These are phyloP conservation scores for Lepidostoma basale DNA, from an alignment of 1,140 invertebrate genomes.

Conservation along the genomic window DNA sequence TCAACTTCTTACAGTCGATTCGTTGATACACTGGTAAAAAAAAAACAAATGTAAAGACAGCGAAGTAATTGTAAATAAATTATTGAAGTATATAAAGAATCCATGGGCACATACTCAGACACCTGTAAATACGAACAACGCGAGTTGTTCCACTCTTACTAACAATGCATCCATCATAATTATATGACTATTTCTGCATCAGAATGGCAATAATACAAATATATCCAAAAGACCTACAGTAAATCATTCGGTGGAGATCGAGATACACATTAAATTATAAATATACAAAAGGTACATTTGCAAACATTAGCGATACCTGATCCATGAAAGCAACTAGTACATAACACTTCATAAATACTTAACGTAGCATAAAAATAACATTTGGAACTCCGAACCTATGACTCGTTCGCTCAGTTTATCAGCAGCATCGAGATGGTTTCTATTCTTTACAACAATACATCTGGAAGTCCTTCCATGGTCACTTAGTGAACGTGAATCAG, in stretches of 20 bases:
- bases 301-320: constrained; percentile 43
- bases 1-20: constrained; percentile 40
- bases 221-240: constrained; percentile 44
- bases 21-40: constrained; percentile 44
- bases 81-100: constrained; percentile 8
- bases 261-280: constrained; percentile 46
- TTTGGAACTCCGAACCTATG: constrained; percentile 44
- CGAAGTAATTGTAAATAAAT: constrained; percentile 43
- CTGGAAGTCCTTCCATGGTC: constrained; percentile 37
- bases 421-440: constrained; percentile 39
- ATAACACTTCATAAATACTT: constrained; percentile 40
- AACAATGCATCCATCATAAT: constrained; percentile 40
- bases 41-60: constrained; percentile 32
- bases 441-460: constrained; percentile 34
- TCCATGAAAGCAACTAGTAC: constrained; percentile 43
- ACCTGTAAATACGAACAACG: constrained; percentile 36
- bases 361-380: constrained; percentile 37
- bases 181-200: constrained; percentile 45
- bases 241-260: constrained; percentile 47
- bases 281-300: constrained; percentile 46
- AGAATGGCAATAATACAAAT: constrained; percentile 45
- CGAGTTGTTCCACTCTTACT: constrained; percentile 32
- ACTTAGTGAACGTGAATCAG: constrained; percentile 40
- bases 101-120: constrained; percentile 17
- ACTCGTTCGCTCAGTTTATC: constrained; percentile 30